These are phyloP conservation scores for Drosophila prostipennis DNA, from an alignment of 2,888 invertebrate species.

Conservation along the genomic window DNA sequence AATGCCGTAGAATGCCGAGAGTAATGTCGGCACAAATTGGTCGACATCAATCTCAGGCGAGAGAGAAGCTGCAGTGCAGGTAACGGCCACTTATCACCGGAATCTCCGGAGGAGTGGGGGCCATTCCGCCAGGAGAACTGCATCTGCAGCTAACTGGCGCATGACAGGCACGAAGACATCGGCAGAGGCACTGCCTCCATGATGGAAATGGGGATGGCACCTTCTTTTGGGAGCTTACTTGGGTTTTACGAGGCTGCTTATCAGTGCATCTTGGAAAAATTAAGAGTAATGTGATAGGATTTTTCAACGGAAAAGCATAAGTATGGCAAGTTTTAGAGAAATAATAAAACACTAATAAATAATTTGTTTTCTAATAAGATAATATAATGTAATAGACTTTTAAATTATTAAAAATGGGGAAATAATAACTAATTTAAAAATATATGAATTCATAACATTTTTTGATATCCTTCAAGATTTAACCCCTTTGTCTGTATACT, in stretches of 20 bases:
- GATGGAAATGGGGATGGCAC: constrained; percentile 12
- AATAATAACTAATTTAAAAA: background rate
- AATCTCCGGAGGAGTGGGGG: constrained; percentile 3
- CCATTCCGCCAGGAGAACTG: constrained; percentile 21
- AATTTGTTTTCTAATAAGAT: too few relatives aligned
- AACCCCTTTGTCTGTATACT: too few relatives aligned
- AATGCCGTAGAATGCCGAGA: constrained; percentile 66
- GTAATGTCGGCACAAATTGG: constrained; percentile 71
- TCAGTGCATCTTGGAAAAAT: background rate
- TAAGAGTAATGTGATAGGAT: background rate
- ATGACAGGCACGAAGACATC: constrained; percentile 36
- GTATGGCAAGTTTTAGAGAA: too few relatives aligned
- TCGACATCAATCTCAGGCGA: constrained; percentile 70
- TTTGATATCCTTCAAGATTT: too few relatives aligned
- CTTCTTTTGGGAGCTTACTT: constrained; percentile 10
- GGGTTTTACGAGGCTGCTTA: constrained; percentile 29
- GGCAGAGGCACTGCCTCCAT: constrained; percentile 9
- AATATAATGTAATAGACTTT: too few relatives aligned
- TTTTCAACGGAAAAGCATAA: too few relatives aligned
- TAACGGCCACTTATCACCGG: constrained; percentile 46
- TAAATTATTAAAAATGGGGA: too few relatives aligned
- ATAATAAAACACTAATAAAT: too few relatives aligned
- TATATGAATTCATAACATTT: too few relatives aligned
- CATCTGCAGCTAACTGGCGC: constrained; percentile 54
- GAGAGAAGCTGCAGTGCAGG: constrained; percentile 56